phyloP scores from a whole-genome alignment of 2,888 invertebrate genomes.

The Dynastes maya region DNA sequence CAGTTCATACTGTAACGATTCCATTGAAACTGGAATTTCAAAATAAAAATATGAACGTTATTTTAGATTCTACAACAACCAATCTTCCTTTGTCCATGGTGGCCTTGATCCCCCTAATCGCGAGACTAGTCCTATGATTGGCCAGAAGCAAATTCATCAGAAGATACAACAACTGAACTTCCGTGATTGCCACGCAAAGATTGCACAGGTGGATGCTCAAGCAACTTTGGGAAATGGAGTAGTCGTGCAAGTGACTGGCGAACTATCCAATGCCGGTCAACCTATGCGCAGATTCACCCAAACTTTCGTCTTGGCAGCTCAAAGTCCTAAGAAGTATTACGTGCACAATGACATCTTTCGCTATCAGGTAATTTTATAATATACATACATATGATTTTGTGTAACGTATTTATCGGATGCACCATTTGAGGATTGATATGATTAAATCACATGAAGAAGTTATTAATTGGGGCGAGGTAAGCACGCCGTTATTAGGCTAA shows the following conservation, averaged over 20 bases:
- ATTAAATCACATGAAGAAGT: background rate
- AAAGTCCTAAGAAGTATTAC: slow-evolving; percentile 97
- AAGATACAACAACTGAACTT: slow-evolving; percentile 96
- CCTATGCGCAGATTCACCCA: slow-evolving; percentile 99
- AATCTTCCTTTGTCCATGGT: slow-evolving; percentile 97
- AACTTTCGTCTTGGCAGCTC: slow-evolving; percentile 96
- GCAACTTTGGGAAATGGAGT: slow-evolving; percentile 95
- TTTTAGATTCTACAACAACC: slow-evolving; percentile 93
- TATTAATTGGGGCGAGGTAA: too few species aligned
- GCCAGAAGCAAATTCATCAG: slow-evolving; percentile 95
- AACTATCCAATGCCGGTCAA: slow-evolving; percentile 95
- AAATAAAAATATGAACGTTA: background rate
- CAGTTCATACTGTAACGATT: too few species aligned
- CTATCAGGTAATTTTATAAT: slow-evolving; percentile 81
- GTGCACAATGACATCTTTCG: slow-evolving; percentile 99
- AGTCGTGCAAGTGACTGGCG: slow-evolving; percentile 97
- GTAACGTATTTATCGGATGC: background rate
- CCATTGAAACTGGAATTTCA: too few species aligned
- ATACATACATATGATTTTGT: background rate
- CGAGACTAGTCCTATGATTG: slow-evolving; percentile 88
- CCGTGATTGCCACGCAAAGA: slow-evolving; percentile 97
- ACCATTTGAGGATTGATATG: background rate
- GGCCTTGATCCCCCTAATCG: slow-evolving; percentile 88
- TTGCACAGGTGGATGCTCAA: slow-evolving; percentile 96
- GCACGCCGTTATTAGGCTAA: too few species aligned